Evolutionary conservation across 2,888 invertebrate species (phyloP).

Genomic region (Brachylomia viminalis): DNA sequence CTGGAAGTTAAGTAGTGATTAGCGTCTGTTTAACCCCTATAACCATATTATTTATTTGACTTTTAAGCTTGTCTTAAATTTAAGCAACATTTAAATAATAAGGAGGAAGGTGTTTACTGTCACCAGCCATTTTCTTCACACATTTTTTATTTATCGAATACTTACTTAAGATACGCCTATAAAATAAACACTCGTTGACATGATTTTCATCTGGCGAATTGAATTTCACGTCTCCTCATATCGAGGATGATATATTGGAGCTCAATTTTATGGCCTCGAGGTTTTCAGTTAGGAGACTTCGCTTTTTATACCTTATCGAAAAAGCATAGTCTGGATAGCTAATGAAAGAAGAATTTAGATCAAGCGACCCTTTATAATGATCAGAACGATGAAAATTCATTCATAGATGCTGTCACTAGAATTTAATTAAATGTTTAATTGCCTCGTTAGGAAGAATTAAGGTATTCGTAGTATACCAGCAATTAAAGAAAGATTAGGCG

Average conservation of each 20-base stretch:
- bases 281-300: conserved; percentile 14
- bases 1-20: neutral
- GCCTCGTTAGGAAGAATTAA: neutral
- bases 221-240: conserved; percentile 47
- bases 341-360: neutral
- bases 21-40: neutral
- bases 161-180: conserved; percentile 23
- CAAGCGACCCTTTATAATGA: neutral
- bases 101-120: conserved; percentile 15
- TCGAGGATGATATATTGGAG: conserved; percentile 33
- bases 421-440: neutral
- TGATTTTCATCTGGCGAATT: conserved; percentile 36
- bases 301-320: conserved; percentile 23
- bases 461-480: neutral
- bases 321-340: neutral
- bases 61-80: neutral
- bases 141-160: conserved; percentile 32
- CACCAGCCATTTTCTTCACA: conserved; percentile 9
- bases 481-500: conserved; percentile 7
- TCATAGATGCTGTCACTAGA: neutral
- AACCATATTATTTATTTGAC: neutral
- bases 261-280: conserved; percentile 48
- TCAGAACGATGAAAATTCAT: neutral
- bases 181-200: conserved; percentile 57
- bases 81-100: neutral